Evolutionary conservation across 1,140 invertebrate genomes (phyloP), one percentile per base, ranked within the genome.

Genomic region (Plectrocnemia conspersa): DNA sequence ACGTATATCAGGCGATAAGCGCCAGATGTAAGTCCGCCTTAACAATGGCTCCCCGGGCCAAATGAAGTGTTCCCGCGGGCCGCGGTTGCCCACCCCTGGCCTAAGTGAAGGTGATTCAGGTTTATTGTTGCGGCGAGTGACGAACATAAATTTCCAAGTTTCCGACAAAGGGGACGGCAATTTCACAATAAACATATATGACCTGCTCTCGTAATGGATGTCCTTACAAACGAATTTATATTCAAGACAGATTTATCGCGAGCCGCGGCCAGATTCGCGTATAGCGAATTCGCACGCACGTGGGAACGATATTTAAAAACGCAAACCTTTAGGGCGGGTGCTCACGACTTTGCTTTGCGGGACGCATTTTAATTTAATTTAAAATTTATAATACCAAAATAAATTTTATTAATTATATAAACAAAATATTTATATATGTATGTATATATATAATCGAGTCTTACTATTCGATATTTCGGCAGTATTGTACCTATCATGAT

Each of bases 61-160:
- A 15, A 41, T 11, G 18, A 16, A 41, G 38, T n/a, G n/a, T 41
- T 18, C 18, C 18, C 18, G 38, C 38, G 38, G 38, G n/a, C 21
- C 18, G 10, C 18, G n/a, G 38, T 41, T 18, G 15, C 15, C 38
- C n/a, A 11, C n/a, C 3, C 18, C n/a, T 18, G 38, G 10, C 18
- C 18, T 41, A 41, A 15, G 18, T 41, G n/a, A 18, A n/a, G 27
- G 27, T 41, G 38, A 41, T 41, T 41, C 38, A 41, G 38, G 38
- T 41, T 41, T 41, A 41, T 41, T 41, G 38, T 21, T 50, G n/a
- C 29, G 22, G 22, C 16, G 7, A 19, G 44, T 54, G 52, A 54
- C 52, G 45, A 49, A 49, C 40, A 55, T 36, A 55, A 48, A 55
- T 56, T 56, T 35, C 46, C 35, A 18, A n/a, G 32, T 11, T 22